A percentile compares a stretch with the other conserved stretches of the same genome.
phyloP scores from a whole-genome alignment of 2,888 invertebrate genomes.

The Drosophila rubida region DNA sequence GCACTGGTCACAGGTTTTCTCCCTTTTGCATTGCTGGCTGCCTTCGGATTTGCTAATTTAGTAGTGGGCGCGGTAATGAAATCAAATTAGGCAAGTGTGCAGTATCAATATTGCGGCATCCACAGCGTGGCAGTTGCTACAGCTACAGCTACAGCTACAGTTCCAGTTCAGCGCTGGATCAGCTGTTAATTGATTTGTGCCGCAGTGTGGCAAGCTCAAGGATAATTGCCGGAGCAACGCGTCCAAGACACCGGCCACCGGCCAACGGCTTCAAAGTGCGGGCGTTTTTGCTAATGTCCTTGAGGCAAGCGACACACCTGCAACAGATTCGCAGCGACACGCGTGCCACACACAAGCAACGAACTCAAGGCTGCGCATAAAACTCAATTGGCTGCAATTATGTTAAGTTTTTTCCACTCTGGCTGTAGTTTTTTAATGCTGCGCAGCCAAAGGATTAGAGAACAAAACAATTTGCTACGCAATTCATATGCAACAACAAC shows the following conservation, averaged over 20 bases:
- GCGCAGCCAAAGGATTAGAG: conserved; percentile 57
- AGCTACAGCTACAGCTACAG: conserved; percentile 26
- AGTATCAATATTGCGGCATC: conserved; percentile 4
- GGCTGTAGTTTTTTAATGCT: not conserved
- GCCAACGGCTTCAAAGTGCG: conserved; percentile 13
- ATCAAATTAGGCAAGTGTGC: conserved; percentile 84
- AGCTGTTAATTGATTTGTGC: conserved; percentile 66
- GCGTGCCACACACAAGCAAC: conserved; percentile 33
- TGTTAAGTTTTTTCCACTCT: conserved; percentile 21
- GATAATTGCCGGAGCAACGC: conserved; percentile 55
- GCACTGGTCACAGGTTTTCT: not conserved
- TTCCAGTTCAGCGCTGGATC: conserved; percentile 24
- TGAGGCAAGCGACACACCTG: conserved; percentile 52
- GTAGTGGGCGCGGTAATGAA: conserved; percentile 85
- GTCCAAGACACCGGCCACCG: no score
- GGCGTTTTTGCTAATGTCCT: conserved; percentile 35
- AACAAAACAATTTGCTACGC: conserved; percentile 59
- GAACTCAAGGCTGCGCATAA: conserved; percentile 62
- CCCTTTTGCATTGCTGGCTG: not conserved
- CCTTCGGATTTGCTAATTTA: conserved; percentile 27
- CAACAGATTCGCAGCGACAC: conserved; percentile 51
- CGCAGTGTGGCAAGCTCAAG: conserved; percentile 54
- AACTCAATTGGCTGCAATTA: conserved; percentile 73
- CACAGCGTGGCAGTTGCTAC: not conserved
- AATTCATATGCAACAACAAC: conserved; percentile 40